Percentiles rank a stretch among this genome's conserved stretches.
phyloP scores from a whole-genome alignment of 2,113 vertebrate genomes.

The Upupa epops region DNA sequence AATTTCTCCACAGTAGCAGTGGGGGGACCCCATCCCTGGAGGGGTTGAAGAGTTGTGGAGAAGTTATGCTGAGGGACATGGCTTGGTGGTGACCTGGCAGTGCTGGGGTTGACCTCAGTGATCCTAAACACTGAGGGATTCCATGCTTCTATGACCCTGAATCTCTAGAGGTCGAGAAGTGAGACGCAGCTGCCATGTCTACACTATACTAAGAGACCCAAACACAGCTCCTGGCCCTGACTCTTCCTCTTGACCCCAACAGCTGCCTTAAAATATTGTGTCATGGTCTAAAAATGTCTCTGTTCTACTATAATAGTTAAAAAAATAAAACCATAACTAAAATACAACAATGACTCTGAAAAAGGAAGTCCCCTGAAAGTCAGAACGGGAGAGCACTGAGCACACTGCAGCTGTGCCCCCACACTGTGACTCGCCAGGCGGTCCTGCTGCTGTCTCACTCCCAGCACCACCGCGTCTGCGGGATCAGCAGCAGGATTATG shows the following conservation, averaged over 20 bases:
- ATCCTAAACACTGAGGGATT: neutral
- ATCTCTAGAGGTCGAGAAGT: neutral
- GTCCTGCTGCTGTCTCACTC: neutral
- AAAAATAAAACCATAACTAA: neutral
- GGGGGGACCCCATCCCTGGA: neutral
- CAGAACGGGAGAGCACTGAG: neutral
- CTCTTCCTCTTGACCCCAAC: neutral
- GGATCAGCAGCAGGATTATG: neutral
- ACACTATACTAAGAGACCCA: neutral
- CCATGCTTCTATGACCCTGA: neutral
- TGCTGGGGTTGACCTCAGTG: neutral
- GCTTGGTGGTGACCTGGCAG: neutral
- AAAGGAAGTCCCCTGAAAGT: neutral
- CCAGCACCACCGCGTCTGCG: neutral
- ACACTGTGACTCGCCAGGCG: neutral
- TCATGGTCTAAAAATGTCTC: neutral
- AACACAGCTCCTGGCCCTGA: neutral
- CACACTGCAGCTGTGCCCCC: neutral
- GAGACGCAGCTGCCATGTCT: neutral
- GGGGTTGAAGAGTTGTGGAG: neutral
- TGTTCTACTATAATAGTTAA: neutral
- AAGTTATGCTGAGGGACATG: neutral
- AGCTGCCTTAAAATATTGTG: neutral
- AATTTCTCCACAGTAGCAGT: neutral
- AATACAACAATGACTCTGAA: neutral